Conservation (phyloP, 2,113 vertebrate species). For the Pseudonaja textilis region DNA sequence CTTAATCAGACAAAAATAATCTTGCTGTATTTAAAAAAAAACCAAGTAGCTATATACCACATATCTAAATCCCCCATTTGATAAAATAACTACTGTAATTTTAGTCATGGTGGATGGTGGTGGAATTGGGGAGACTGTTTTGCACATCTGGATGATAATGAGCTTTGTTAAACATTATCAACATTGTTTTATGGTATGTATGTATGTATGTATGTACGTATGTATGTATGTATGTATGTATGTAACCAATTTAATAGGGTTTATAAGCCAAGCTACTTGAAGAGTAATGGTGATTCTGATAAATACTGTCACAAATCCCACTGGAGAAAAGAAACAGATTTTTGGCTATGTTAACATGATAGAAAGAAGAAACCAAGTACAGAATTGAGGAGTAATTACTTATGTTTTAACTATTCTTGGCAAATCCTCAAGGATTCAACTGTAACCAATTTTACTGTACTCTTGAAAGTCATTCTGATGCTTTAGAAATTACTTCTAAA, state of each 20-base stretch:
- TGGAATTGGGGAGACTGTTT: neutral
- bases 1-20: neutral
- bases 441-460: neutral
- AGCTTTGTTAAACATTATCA: neutral
- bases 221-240: too few relatives aligned
- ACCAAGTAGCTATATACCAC: neutral
- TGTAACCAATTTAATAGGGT: neutral
- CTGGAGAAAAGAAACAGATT: neutral
- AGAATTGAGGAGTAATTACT: neutral
- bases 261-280: neutral
- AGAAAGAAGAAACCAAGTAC: neutral
- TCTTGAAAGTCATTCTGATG: neutral
- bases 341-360: neutral
- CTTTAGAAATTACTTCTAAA: neutral
- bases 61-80: neutral
- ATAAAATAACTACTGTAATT: neutral
- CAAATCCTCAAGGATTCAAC: neutral
- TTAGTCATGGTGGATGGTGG: neutral
- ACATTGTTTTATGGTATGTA: neutral
- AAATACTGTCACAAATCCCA: constrained; percentile 9
- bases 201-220: too few relatives aligned
- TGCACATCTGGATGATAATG: neutral
- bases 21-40: neutral
- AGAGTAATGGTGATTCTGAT: neutral
- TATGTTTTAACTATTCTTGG: constrained; percentile 18